Conservation (phyloP, 2,888 invertebrate genomes). For the Branchellion lobata region DNA sequence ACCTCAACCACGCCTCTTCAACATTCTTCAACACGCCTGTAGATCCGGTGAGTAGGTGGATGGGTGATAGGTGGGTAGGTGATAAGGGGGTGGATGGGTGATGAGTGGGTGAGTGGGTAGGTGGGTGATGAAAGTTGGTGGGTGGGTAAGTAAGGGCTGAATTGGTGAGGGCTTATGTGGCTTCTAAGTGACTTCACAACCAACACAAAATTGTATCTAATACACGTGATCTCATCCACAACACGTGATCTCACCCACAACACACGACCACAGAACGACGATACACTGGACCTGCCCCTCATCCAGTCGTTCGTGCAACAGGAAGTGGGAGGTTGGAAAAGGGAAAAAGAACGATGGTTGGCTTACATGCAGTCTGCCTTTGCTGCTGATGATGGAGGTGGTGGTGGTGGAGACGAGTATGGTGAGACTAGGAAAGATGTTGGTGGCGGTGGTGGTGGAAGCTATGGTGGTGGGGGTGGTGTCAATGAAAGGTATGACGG, state of each 20-base stretch:
- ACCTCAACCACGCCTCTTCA: background rate
- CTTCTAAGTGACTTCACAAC: too few species aligned
- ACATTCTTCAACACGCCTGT: background rate
- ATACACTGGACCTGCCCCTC: background rate
- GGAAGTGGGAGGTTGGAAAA: background rate
- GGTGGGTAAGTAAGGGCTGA: too few species aligned
- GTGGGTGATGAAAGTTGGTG: too few species aligned
- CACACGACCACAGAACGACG: background rate
- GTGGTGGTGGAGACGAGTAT: background rate
- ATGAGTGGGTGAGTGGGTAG: too few species aligned
- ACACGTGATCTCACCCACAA: too few species aligned
- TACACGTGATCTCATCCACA: too few species aligned
- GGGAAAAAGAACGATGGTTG: background rate
- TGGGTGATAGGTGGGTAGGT: too few species aligned
- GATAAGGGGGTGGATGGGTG: too few species aligned
- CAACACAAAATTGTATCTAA: too few species aligned
- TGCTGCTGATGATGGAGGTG: background rate
- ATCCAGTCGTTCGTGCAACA: background rate
- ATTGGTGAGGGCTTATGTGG: too few species aligned
- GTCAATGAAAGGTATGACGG: too few species aligned
- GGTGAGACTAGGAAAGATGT: background rate
- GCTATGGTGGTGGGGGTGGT: too few species aligned
- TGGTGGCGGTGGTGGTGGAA: background rate
- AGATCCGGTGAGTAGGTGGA: background rate
- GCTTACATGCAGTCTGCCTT: background rate